phyloP scores from a whole-genome alignment of 2,113 vertebrate genomes.

The Struthio camelus region DNA sequence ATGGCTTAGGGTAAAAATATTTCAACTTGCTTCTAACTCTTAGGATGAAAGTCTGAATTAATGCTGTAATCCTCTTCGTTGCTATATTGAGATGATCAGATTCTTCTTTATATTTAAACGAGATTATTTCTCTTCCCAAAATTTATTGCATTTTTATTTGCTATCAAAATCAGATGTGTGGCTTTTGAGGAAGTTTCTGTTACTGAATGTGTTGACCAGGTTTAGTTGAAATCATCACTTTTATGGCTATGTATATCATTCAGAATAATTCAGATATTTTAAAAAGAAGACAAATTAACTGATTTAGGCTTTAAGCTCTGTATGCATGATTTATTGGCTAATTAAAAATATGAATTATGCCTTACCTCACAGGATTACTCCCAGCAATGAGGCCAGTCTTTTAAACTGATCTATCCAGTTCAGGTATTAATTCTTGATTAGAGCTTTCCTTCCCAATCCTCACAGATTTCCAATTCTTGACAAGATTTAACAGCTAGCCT shows the following conservation, averaged over 20 bases:
- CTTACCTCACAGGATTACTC: not conserved
- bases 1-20: not conserved
- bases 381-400: not conserved
- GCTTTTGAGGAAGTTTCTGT: not conserved
- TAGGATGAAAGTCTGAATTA: not conserved
- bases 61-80: not conserved
- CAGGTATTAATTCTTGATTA: not conserved
- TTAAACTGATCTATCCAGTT: not conserved
- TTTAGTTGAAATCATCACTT: not conserved
- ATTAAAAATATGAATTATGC: not conserved
- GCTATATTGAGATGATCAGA: rapidly evolving
- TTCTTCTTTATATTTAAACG: not conserved
- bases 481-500: rapidly evolving
- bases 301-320: not conserved
- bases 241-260: not conserved
- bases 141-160: rapidly evolving
- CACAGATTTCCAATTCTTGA: not conserved
- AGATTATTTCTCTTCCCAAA: not conserved
- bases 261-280: not conserved
- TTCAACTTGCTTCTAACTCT: not conserved
- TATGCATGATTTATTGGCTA: not conserved
- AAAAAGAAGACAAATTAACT: not conserved
- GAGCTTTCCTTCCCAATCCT: not conserved
- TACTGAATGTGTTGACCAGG: too few relatives aligned
- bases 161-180: rapidly evolving